Percentiles rank a stretch among this genome's conserved stretches.
phyloP scores from a whole-genome alignment of 2,888 invertebrate species.

The Rhamnusium bicolor region DNA sequence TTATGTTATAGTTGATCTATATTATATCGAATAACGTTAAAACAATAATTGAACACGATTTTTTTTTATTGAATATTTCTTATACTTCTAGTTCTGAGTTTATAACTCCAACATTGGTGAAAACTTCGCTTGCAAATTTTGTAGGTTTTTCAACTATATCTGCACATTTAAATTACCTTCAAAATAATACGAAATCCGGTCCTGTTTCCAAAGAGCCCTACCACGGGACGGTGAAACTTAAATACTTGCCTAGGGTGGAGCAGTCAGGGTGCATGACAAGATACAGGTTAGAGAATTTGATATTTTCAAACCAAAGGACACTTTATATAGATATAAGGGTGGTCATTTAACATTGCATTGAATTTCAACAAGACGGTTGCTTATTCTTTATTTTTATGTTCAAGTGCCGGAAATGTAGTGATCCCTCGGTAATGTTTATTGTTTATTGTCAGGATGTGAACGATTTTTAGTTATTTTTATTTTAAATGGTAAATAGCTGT shows the following conservation, averaged over 20 bases:
- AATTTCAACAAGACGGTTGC: slow-evolving; percentile 15
- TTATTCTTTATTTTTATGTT: slow-evolving; percentile 3
- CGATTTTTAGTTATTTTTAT: neutral
- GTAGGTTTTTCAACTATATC: too few relatives aligned
- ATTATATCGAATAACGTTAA: too few relatives aligned
- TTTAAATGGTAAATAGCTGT: too few relatives aligned
- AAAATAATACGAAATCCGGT: neutral
- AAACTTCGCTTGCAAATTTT: too few relatives aligned
- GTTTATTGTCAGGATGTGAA: neutral
- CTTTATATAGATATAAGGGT: slow-evolving; percentile 5
- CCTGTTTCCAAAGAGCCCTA: neutral
- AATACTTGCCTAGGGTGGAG: slow-evolving; percentile 15
- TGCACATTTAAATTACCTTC: too few relatives aligned
- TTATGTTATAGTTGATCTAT: too few relatives aligned
- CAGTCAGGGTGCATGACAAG: slow-evolving; percentile 21
- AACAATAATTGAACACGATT: too few relatives aligned
- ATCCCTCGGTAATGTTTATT: neutral
- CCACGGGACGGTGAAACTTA: neutral
- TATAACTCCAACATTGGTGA: too few relatives aligned
- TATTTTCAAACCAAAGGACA: slow-evolving; percentile 15
- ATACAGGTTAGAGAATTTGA: slow-evolving; percentile 31
- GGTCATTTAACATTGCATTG: slow-evolving; percentile 8
- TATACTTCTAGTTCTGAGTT: too few relatives aligned
- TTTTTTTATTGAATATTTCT: too few relatives aligned
- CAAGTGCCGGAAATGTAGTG: slow-evolving; percentile 19